Evolutionary conservation across 1,140 invertebrate species (phyloP).

Genomic region (Ceratitis capitata): DNA sequence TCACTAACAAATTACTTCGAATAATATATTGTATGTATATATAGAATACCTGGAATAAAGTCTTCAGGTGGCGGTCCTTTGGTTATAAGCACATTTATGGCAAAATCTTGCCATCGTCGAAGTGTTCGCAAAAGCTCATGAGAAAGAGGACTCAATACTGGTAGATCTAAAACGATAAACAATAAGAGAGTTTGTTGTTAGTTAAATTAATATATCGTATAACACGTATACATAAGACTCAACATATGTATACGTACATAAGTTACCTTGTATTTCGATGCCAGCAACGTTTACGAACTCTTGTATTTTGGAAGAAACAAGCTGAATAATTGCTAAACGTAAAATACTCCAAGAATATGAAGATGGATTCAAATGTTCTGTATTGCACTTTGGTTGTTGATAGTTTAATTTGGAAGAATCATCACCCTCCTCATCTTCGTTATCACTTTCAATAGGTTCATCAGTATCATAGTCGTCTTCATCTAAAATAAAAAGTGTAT

Average conservation of each 20-base stretch:
- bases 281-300: constrained; percentile 79
- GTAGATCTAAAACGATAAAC: constrained; percentile 75
- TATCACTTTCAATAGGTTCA: constrained; percentile 80
- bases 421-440: no score
- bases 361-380: constrained; percentile 89
- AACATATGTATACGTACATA: constrained; percentile 43
- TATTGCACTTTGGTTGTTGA: constrained; percentile 74
- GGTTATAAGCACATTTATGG: constrained; percentile 53
- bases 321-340: constrained; percentile 85
- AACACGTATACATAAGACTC: constrained; percentile 49
- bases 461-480: constrained; percentile 90
- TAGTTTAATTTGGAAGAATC: constrained; percentile 44
- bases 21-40: no score
- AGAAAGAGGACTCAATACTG: constrained; percentile 92
- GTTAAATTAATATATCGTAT: constrained; percentile 39
- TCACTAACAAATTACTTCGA: no score
- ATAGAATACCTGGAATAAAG: constrained; percentile 75
- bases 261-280: constrained; percentile 87
- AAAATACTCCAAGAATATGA: constrained; percentile 96
- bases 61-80: constrained; percentile 78
- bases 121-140: constrained; percentile 88
- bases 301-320: constrained; percentile 82
- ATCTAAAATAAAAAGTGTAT: constrained; percentile 66
- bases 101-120: constrained; percentile 84
- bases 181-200: constrained; percentile 72